Base-by-base conservation (phyloP, 2,113 vertebrate species). In the Oncorhynchus kisutch region DNA sequence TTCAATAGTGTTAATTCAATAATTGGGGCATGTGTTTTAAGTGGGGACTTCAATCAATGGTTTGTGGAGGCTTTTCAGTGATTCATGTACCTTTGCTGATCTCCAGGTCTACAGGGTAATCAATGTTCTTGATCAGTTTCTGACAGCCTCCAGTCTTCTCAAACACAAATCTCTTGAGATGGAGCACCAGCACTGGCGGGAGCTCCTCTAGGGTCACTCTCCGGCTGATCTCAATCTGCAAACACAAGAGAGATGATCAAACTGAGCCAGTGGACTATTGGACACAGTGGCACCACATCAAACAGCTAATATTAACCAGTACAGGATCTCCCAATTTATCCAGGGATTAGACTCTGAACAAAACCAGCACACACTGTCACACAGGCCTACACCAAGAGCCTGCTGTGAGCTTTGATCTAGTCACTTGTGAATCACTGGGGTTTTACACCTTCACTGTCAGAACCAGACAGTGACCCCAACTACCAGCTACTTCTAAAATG, bases 121-220 rank as follows among this genome's bases (percentile, higher is more conserved):
- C 97, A 1, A 99, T 94, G 48, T 94, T 97, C 91, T 99, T 99
- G 73, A 95, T 89, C 60, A 99, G 95, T 89, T 99, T 99, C 94
- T 99, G 98, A 67, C 97, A 99, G 6, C 98, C 97, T 3, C 98
- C 97, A 0, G 97, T 97, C 84, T 99, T 99, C 88, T 99, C 97
- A 49, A 99, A 99, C 1, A 99, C 96, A 51, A 99, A 99, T 60
- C 98, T 94, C 75, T 99, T 99, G 81, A 99, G 96, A 85, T 99
- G 98, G 14, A 99, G 85, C 18, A 99, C 96, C 0, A 99, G 94
- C 8, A 99, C 97, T 0, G 98, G 98, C 0, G 98, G 97, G 1
- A 99, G 95, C 79, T 98, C 97, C 60, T 99, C 98, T 60, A 99
- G 87, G 5, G 97, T 99, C 83, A 99, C 96, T 67, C 97, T 94